Base-by-base conservation (phyloP, 2,113 vertebrate genomes). In the Mionectes macconnelli region DNA sequence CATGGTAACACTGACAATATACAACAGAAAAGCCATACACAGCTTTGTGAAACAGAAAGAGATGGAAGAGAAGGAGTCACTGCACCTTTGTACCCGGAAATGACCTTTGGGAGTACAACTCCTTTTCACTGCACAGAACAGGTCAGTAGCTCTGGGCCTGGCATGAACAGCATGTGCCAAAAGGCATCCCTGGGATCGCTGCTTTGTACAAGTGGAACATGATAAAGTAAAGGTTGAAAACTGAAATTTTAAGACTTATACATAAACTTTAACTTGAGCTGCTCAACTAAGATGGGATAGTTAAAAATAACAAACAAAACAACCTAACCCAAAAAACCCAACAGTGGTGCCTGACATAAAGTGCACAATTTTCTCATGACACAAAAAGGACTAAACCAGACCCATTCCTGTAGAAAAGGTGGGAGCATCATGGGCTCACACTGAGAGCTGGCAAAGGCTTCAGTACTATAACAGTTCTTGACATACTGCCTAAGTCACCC, bases 131-230 rank as follows among this genome's bases (percentile, higher is more conserved):
- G 5, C 62, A 22, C 27, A 70, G 63, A 57, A 52, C 35, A 75
- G 70, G 39, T 42, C 2, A 1, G 40, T 20, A 69, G 42, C 31
- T 62, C 67, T 20, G 25, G 23, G 31, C 15, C 70, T 63, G 70
- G 30, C 83, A 72, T 47, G 25, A 75, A 5, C 8, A 40, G n/a
- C 2, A 0, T 0, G 0, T 56, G 42, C 35, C 75, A 78, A 16
- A 74, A 23, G 11, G 52, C 14, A 44, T 24, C 57, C 12, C 79
- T 39, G 40, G 6, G 21, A 19, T 5, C 40, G n/a, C n/a, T 12
- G 22, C 50, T 74, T 56, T 50, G 17, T 9, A 23, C 19, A 67
- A 31, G 13, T 9, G 42, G 11, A 63, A 81, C 14, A 5, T 3
- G 24, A 24, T 9, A 56, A 80, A 49, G 77, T 3, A 47, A 42